These are phyloP conservation scores for Eupeodes latifasciatus DNA, from an alignment of 2,888 invertebrate species.

Conservation along the genomic window DNA sequence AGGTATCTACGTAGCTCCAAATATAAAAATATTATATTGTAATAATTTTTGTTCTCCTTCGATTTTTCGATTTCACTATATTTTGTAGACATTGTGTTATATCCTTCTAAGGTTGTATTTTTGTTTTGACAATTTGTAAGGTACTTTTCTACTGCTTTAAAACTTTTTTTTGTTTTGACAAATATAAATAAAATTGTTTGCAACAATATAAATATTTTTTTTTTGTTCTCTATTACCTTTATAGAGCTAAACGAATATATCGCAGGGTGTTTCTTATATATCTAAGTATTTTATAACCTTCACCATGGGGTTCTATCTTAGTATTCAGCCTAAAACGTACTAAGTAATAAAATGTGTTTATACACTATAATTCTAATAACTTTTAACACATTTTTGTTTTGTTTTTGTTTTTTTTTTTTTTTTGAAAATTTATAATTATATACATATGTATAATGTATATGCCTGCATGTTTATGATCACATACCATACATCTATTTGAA, in stretches of 20 bases:
- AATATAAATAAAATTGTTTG: constrained; percentile 74
- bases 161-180: constrained; percentile 61
- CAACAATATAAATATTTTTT: constrained; percentile 74
- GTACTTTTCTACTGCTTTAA: constrained; percentile 76
- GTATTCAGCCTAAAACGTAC: constrained; percentile 72
- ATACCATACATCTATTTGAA: constrained; percentile 47
- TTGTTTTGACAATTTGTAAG: constrained; percentile 71
- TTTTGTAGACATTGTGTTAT: constrained; percentile 66
- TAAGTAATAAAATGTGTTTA: constrained; percentile 69
- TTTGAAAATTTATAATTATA: constrained; percentile 66
- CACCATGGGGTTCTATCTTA: constrained; percentile 75
- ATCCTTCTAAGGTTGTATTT: constrained; percentile 58
- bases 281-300: constrained; percentile 75
- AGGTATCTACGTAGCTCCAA: constrained; percentile 84
- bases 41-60: constrained; percentile 61
- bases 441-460: constrained; percentile 50
- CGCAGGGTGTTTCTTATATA: constrained; percentile 74
- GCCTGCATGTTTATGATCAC: constrained; percentile 45
- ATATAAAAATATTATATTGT: constrained; percentile 79
- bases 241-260: constrained; percentile 76
- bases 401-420: constrained; percentile 60
- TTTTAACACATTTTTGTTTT: constrained; percentile 64
- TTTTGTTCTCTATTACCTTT: constrained; percentile 46
- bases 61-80: constrained; percentile 57
- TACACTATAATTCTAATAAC: constrained; percentile 58